Base-by-base conservation (phyloP, 2,797 vertebrate species). In the Enteromius paludinosus region DNA sequence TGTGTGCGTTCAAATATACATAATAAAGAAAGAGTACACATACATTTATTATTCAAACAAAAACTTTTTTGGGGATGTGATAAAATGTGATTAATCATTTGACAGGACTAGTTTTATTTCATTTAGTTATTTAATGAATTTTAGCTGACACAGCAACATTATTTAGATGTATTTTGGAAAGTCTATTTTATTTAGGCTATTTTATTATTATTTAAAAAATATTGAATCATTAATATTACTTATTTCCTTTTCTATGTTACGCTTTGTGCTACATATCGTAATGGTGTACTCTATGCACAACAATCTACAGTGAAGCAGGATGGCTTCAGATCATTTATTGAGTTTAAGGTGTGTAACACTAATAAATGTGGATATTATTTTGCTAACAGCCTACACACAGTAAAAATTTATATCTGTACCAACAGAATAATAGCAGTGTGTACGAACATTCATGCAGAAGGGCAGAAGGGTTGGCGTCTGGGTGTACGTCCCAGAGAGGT, bases 381-480 rank as follows among this genome's bases (percentile, higher is more conserved):
- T 78, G 45, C 28, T 65, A 65, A 33, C 25, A 77, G 12, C 25
- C 25, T 10, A 68, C 10, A 0, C 1, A 8, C 14, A 62, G 30
- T 59, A 62, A 30, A 59, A 45, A 30, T 6, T 0, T 25, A 11
- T 7, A 59, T 41, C 33, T 52, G 25, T 33, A 68, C 23, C 43
- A 62, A 70, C 15, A 38, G 0, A 71, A 56, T 38, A 33, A 84
- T 7, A 35, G 8, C 10, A 41, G 5, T 10, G 10, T 43, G 12
- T 82, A 92, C 95, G 92, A 86, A 98, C 98, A 95, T 98, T 95
- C 87, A 93, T 94, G 91, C 95, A 97, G 83, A 95, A 91, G 0
- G 93, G 90, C 84, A 98, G 93, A 77, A 96, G 91, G 77, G 92
- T 83, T 73, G 97, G 93, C 81, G 90, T 93, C 92, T 95, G 94